phyloP scores from a whole-genome alignment of 23 tunicate genomes.

The Styela plicata region DNA sequence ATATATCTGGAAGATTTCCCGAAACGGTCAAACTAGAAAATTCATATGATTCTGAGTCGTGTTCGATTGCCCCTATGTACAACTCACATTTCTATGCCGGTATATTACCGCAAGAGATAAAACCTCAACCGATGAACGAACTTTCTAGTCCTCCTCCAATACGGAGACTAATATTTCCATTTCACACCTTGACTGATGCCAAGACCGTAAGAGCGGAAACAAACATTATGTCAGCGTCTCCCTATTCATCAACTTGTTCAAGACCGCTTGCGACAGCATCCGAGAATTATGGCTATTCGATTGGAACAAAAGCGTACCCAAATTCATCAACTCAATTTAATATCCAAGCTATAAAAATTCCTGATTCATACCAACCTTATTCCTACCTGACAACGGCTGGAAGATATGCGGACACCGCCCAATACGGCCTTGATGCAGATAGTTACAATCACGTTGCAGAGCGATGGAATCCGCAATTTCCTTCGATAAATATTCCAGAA shows the following conservation, averaged over 20 bases:
- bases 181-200: slow-evolving; percentile 37
- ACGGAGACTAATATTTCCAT: slow-evolving; percentile 59
- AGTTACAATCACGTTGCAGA: neutral
- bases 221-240: too few species aligned
- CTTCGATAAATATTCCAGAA: neutral
- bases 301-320: neutral
- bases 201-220: neutral
- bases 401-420: neutral
- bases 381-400: neutral
- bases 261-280: neutral
- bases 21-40: neutral
- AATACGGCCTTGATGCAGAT: neutral
- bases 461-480: neutral
- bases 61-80: neutral
- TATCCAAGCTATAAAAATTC: neutral
- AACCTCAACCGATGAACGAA: neutral
- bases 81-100: neutral
- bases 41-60: neutral
- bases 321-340: neutral
- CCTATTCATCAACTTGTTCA: neutral
- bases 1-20: neutral
- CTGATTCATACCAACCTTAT: neutral
- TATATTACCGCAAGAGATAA: neutral
- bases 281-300: neutral
- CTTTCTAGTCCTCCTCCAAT: slow-evolving; percentile 61